A percentile compares a stretch with the other conserved stretches of the same genome.
Conservation (phyloP, 2,113 vertebrate species). For the Neopipo cinnamomea region DNA sequence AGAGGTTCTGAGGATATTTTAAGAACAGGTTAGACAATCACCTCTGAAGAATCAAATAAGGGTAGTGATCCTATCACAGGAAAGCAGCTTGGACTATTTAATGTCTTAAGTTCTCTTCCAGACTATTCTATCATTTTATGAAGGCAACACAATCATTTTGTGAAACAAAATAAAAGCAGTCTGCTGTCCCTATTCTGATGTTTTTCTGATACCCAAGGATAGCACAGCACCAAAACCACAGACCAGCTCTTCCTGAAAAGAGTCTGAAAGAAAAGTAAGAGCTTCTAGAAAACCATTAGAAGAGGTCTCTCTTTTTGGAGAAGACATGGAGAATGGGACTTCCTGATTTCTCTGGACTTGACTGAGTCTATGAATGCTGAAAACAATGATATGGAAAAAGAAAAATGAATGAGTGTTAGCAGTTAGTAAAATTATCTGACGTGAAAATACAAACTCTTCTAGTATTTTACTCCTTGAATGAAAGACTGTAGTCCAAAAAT, state of each 20-base stretch:
- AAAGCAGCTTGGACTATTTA: not conserved
- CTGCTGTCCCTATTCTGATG: not conserved
- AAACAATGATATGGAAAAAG: not conserved
- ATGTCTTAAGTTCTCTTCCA: not conserved
- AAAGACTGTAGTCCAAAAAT: not conserved
- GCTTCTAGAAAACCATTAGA: not conserved
- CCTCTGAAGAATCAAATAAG: not conserved
- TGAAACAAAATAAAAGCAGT: not conserved
- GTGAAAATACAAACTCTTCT: not conserved
- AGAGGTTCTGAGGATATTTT: not conserved
- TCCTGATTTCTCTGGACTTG: not conserved
- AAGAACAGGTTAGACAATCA: not conserved
- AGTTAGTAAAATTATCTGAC: not conserved
- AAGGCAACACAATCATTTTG: not conserved
- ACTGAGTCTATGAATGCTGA: not conserved
- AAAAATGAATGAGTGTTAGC: not conserved
- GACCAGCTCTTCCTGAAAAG: not conserved
- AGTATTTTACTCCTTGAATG: not conserved
- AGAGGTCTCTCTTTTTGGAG: not conserved
- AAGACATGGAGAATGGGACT: not conserved
- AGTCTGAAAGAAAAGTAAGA: not conserved
- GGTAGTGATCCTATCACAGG: not conserved
- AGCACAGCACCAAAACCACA: not conserved
- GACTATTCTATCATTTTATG: not conserved
- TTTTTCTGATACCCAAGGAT: not conserved